Evolutionary conservation across 2,888 invertebrate species (phyloP).

Genomic region (Lypha dubia): DNA sequence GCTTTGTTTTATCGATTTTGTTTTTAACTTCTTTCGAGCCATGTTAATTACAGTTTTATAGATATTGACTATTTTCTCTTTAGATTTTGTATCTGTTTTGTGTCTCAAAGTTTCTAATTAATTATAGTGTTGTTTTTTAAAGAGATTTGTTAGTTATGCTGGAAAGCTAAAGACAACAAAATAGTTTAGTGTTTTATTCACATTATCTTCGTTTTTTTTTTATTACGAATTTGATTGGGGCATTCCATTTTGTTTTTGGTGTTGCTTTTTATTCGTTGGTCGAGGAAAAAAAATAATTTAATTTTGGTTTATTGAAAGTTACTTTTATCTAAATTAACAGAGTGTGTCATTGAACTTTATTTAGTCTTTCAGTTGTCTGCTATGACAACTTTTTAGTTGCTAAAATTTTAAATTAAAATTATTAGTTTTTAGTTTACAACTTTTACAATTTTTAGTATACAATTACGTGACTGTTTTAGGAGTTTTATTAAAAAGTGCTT

Average conservation of each 20-base stretch:
- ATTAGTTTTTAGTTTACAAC: neutral
- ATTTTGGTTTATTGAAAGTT: slow-evolving; percentile 26
- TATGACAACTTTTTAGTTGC: neutral
- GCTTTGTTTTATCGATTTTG: slow-evolving; percentile 9
- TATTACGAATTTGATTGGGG: slow-evolving; percentile 9
- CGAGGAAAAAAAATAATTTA: slow-evolving; percentile 32
- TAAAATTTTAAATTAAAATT: neutral
- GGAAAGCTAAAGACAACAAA: slow-evolving; percentile 20
- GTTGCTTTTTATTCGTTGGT: slow-evolving; percentile 11
- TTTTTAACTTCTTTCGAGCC: slow-evolving; percentile 29
- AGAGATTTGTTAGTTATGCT: slow-evolving; percentile 50
- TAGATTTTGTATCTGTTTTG: slow-evolving; percentile 26
- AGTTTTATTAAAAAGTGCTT: no score
- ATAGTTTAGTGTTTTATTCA: neutral
- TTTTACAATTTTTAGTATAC: no score
- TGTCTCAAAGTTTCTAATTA: slow-evolving; percentile 71
- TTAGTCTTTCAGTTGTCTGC: neutral
- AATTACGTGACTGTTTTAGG: no score
- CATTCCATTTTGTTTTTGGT: neutral
- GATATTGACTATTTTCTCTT: slow-evolving; percentile 35
- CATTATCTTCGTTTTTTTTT: neutral
- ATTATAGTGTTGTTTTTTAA: slow-evolving; percentile 66
- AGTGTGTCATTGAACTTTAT: slow-evolving; percentile 38
- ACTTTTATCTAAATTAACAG: slow-evolving; percentile 41
- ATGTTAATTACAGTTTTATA: slow-evolving; percentile 63